Base-by-base conservation (phyloP, 1,140 invertebrate species). In the Cepaea nemoralis region DNA sequence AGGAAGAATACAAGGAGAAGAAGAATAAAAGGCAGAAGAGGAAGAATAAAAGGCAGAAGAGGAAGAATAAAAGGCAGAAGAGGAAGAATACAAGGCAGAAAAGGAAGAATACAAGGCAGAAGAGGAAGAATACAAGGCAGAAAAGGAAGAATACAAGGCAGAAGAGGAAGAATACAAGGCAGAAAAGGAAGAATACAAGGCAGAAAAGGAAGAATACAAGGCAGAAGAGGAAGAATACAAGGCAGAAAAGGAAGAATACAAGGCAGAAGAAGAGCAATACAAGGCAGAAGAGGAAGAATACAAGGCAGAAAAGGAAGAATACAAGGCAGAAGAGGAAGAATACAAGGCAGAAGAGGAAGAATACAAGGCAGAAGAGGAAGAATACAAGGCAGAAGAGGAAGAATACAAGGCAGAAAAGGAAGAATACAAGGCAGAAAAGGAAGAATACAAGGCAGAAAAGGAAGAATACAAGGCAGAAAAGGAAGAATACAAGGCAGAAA, bases 311-410 rank as follows among this genome's bases (percentile, higher is more conserved):
- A 71, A 33, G 69, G 8, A 73, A 45, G 59, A 37, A 79, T 37
- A 74, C 24, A 73, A 67, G 71, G 40, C 45, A 42, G 76, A 10
- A 80, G 42, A 74, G 40, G 76, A 63, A 75, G n/a, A 80, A 59
- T 67, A n/a, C 76, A 37, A 75, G 6, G 70, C 31, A 70, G 14
- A 80, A 24, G 42, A 24, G 45, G 73, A 77, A 22, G 67, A 40
- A 83, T 33, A 80, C 55, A 83, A 24, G 75, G 40, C 67, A 69
- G 63, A 27, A n/a, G n/a, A 67, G 24, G 69, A 33, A 45, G 42
- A 31, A 42, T 48, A 22, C 40, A 22, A 71, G 42, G 19, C 8
- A 45, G 19, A 19, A 45, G 42, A 45, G 42, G 19, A 10, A 45
- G 42, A 45, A 19, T 8, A 8, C 8, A 19, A 45, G 8, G 42